phyloP scores from a whole-genome alignment of 1,140 invertebrate species.

The Zaprionus vittiger region DNA sequence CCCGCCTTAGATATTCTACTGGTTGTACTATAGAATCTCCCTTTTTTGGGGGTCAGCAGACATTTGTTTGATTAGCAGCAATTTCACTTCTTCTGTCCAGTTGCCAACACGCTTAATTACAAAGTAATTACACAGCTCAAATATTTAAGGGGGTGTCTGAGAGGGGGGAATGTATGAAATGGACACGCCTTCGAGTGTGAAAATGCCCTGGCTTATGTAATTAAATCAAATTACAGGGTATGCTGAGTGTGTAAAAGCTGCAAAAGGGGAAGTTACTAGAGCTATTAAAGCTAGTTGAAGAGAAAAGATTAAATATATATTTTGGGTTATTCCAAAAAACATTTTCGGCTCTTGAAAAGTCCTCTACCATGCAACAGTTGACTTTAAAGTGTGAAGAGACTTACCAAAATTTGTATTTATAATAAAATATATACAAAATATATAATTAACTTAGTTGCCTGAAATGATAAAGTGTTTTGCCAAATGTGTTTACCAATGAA shows the following conservation, averaged over 20 bases:
- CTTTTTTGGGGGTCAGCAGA: constrained; percentile 41
- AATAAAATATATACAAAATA: background rate
- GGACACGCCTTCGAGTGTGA: constrained; percentile 17
- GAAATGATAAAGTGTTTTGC: background rate
- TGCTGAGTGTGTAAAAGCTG: background rate
- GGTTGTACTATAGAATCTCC: constrained; percentile 37
- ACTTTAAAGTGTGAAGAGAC: background rate
- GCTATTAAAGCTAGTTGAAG: background rate
- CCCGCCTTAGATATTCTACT: background rate
- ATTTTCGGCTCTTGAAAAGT: background rate
- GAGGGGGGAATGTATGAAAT: background rate
- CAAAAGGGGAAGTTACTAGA: background rate
- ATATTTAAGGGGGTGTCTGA: constrained; percentile 33
- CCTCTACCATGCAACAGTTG: background rate
- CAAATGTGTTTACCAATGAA: constrained; percentile 1
- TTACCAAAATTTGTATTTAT: background rate
- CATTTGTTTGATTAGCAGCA: constrained; percentile 65
- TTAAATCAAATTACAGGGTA: constrained; percentile 30
- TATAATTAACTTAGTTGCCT: background rate
- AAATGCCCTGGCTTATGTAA: constrained; percentile 36
- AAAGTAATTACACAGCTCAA: constrained; percentile 71
- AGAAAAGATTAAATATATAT: background rate
- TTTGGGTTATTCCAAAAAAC: background rate
- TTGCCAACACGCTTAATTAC: constrained; percentile 59
- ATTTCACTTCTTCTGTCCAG: constrained; percentile 60